Conservation (phyloP, 1,140 invertebrate species). For the Archegozetes longisetosus region DNA sequence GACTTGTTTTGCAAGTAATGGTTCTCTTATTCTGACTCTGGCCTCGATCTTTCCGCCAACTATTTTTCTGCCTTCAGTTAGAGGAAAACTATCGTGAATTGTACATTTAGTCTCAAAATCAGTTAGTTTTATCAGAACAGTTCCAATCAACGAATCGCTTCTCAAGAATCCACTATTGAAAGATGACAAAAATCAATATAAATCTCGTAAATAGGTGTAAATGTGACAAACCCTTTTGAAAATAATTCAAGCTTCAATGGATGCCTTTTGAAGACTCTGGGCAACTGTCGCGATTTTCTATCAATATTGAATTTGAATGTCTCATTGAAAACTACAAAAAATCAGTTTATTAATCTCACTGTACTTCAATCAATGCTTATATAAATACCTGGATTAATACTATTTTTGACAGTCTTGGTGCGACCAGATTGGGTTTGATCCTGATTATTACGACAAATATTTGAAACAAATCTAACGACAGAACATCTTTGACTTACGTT, state of each 20-base stretch:
- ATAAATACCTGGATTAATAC: slow-evolving; percentile 51
- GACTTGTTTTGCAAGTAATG: slow-evolving; percentile 71
- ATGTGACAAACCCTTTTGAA: slow-evolving; percentile 63
- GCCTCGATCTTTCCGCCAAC: slow-evolving; percentile 80
- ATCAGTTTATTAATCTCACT: too few species aligned
- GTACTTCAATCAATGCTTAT: too few species aligned
- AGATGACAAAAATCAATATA: slow-evolving; percentile 15
- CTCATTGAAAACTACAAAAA: slow-evolving; percentile 51
- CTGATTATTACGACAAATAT: too few species aligned
- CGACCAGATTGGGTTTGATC: slow-evolving; percentile 59
- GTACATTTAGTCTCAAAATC: slow-evolving; percentile 67
- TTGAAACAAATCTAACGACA: slow-evolving; percentile 15
- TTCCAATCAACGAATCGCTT: slow-evolving; percentile 69
- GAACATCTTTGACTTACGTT: slow-evolving; percentile 3
- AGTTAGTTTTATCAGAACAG: slow-evolving; percentile 60
- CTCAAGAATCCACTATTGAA: slow-evolving; percentile 76
- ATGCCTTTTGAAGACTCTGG: slow-evolving; percentile 70
- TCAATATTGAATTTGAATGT: slow-evolving; percentile 60
- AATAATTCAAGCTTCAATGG: slow-evolving; percentile 76
- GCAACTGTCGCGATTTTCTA: slow-evolving; percentile 55
- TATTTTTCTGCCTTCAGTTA: slow-evolving; percentile 66
- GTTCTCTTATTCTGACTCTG: slow-evolving; percentile 75
- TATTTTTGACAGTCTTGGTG: slow-evolving; percentile 60
- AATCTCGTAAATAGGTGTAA: background rate
- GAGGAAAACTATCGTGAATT: slow-evolving; percentile 71